Evolutionary conservation across 2,888 invertebrate genomes (phyloP).

Genomic region (Cylindroiulus punctatus): DNA sequence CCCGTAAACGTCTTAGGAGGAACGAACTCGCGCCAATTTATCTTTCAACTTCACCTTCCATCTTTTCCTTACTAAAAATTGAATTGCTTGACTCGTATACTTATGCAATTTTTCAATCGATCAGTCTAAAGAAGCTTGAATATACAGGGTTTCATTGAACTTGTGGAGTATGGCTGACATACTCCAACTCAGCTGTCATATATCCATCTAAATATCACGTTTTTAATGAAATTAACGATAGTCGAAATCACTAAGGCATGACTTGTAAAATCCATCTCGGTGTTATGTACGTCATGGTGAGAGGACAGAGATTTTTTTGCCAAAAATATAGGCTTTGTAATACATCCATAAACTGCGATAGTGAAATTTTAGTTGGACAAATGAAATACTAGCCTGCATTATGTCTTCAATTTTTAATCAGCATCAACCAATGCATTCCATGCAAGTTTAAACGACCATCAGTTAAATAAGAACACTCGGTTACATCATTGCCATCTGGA

Average conservation of each 20-base stretch:
- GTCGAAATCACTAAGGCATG: too few relatives aligned
- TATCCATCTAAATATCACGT: constrained; percentile 15
- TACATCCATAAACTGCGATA: background rate
- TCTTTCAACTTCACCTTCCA: background rate
- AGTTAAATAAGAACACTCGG: too few relatives aligned
- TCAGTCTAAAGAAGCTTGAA: background rate
- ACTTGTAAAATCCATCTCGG: too few relatives aligned
- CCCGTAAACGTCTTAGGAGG: background rate
- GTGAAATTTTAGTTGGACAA: background rate
- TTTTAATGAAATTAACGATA: background rate
- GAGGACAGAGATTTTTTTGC: too few relatives aligned
- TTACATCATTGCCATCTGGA: too few relatives aligned
- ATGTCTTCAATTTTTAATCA: background rate
- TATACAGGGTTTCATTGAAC: constrained; percentile 16
- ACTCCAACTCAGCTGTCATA: background rate
- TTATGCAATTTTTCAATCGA: constrained; percentile 7
- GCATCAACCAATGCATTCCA: too few relatives aligned
- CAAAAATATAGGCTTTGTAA: too few relatives aligned
- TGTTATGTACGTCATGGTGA: too few relatives aligned
- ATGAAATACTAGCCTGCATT: background rate
- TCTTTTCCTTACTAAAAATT: background rate
- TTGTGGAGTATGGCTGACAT: background rate
- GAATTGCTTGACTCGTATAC: constrained; percentile 13
- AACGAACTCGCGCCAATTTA: background rate
- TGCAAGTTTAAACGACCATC: too few relatives aligned